These are phyloP conservation scores for Sebastolobus alascanus DNA, from an alignment of 2,797 vertebrate species.

Conservation along the genomic window DNA sequence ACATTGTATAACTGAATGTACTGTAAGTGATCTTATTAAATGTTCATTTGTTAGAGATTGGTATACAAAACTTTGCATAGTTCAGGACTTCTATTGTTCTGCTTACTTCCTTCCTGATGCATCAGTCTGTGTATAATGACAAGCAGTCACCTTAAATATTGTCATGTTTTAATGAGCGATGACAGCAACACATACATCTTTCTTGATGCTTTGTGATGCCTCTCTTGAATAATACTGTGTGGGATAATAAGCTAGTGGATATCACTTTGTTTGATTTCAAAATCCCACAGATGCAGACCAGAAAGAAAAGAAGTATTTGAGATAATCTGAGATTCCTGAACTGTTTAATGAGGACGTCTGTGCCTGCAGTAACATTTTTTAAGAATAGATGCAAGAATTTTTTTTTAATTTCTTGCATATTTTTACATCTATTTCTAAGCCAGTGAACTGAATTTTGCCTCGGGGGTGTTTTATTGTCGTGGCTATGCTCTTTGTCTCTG, in stretches of 20 bases:
- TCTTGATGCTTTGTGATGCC: conserved; percentile 8
- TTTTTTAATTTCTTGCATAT: conserved; percentile 31
- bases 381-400: conserved; percentile 20
- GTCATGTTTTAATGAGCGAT: conserved; percentile 6
- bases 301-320: conserved; percentile 18
- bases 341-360: conserved; percentile 40
- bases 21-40: conserved; percentile 66
- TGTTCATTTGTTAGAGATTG: conserved; percentile 54
- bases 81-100: not conserved
- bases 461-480: conserved; percentile 21
- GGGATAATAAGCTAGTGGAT: conserved; percentile 21
- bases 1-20: conserved; percentile 37
- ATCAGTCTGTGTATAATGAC: not conserved
- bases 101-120: not conserved
- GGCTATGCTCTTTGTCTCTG: conserved; percentile 19
- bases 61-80: not conserved
- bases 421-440: conserved; percentile 50
- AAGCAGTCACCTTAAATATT: not conserved
- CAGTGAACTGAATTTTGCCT: conserved; percentile 26
- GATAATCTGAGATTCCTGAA: conserved; percentile 36
- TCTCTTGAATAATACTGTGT: conserved; percentile 15
- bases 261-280: conserved; percentile 38
- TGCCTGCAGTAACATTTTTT: conserved; percentile 38
- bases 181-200: not conserved
- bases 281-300: conserved; percentile 32